phyloP scores from a whole-genome alignment of 2,797 vertebrate species.

The Silurus lanzhouensis region DNA sequence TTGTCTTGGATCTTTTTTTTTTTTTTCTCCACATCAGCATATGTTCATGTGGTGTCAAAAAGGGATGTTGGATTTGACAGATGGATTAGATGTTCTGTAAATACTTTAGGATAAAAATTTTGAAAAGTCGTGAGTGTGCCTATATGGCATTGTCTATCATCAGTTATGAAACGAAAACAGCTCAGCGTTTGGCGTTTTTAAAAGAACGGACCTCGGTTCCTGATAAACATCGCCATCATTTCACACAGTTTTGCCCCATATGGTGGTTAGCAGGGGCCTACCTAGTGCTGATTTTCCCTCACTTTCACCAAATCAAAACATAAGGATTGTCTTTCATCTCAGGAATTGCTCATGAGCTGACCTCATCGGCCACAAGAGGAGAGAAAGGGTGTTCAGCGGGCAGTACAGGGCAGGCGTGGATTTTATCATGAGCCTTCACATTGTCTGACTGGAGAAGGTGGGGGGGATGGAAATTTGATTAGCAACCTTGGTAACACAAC shows the following conservation, averaged over 20 bases:
- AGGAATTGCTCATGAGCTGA: conserved; percentile 58
- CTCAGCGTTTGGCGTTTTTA: neutral
- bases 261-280: conserved; percentile 40
- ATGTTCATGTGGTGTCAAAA: neutral
- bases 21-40: neutral
- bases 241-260: conserved; percentile 47
- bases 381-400: conserved; percentile 52
- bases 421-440: conserved; percentile 52
- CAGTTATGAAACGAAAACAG: neutral
- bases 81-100: conserved; percentile 27
- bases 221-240: conserved; percentile 43
- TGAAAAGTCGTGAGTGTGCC: too few species aligned
- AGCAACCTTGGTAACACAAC: conserved; percentile 55
- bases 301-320: conserved; percentile 59
- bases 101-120: neutral
- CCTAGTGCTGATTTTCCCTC: conserved; percentile 56
- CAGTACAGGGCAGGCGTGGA: conserved; percentile 47
- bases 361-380: conserved; percentile 54
- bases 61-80: conserved; percentile 32
- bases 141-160: neutral
- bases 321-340: conserved; percentile 56
- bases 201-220: neutral
- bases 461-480: conserved; percentile 56
- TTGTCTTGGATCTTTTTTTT: neutral
- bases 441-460: conserved; percentile 27